Conservation (phyloP, 2,797 vertebrate species). For the Capromys pilorides region DNA sequence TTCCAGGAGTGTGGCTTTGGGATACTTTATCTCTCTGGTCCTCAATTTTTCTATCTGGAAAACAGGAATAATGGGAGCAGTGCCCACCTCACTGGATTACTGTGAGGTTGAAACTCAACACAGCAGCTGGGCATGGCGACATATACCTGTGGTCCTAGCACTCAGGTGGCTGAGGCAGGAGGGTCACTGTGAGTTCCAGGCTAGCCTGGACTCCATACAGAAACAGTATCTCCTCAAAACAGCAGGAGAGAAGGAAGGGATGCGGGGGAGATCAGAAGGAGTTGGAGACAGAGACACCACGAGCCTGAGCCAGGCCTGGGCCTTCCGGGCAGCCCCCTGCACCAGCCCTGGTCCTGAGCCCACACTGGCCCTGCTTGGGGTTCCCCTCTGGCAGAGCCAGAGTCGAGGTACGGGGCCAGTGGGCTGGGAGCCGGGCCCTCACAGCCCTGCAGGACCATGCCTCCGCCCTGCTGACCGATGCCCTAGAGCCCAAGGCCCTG, state of each 20-base stretch:
- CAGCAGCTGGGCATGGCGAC: neutral
- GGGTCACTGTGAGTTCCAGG: neutral
- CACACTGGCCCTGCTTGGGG: neutral
- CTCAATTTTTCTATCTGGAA: slow-evolving; percentile 7
- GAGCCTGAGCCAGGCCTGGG: neutral
- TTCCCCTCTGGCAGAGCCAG: neutral
- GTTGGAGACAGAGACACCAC: neutral
- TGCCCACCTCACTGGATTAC: neutral
- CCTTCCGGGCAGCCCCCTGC: neutral
- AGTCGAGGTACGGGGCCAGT: neutral
- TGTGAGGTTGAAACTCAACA: neutral
- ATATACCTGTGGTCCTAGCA: neutral
- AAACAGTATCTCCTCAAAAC: neutral
- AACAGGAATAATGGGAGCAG: neutral
- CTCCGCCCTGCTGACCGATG: neutral
- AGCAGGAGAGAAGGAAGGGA: too few species aligned
- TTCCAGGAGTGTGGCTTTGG: neutral
- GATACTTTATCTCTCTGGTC: neutral
- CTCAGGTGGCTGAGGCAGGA: neutral
- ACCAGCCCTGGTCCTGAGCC: neutral
- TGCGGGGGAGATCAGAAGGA: fast-evolving
- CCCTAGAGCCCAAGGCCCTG: neutral
- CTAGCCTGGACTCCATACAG: neutral
- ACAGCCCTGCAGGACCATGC: neutral
- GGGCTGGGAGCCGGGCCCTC: neutral